Evolutionary conservation across 2,888 invertebrate species (phyloP), one percentile per base, ranked within the genome.

Genomic region (Apoderus coryli): DNA sequence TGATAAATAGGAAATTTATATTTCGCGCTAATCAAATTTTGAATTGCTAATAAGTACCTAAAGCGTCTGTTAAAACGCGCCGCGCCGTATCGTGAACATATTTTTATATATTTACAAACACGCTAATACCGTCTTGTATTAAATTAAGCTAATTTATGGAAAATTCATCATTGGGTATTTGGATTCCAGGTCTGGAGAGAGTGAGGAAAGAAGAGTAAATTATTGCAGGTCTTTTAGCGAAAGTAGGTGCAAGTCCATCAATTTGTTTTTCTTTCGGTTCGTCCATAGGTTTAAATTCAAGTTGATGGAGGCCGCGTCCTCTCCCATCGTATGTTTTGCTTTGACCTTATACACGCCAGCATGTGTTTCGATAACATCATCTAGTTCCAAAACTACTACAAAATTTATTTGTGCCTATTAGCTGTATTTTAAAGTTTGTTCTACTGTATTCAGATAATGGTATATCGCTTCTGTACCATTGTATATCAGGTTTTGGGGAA

Each of bases 241-340:
- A 95, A 56, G 92, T 92, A 54, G 93, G 93, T 63, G 93, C 90
- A 62, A 86, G 79, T 56, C 90, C 92, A 69, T 90, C 90, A 67
- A 89, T 85, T 88, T 90, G 89, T 72, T 90, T 86, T 69, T 86
- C 85, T 67, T 81, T 79, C 52, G 86, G 86, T 69, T 88, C 86
- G 66, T 88, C 89, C 86, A 66, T 93, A 93, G 92, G 67, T 88
- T 89, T 61, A 93, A 90, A 70, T 93, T 93, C 61, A 95, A 76
- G 59, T 90, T 92, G 62, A 92, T 89, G 54, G 90, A 90, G 48
- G 90, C 89, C 52, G 89, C 82, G 58, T 92, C 89, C 72, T 93
- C 92, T 57, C 95, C 95, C 71, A 86, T 85, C 66, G 85, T 85
- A 63, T 90, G 93, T 65, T 88, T 90, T 48, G 90, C 90, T 66